Evolutionary conservation across 2,888 invertebrate species (phyloP), one percentile per base, ranked within the genome.

Genomic region (Tethea ocularis): DNA sequence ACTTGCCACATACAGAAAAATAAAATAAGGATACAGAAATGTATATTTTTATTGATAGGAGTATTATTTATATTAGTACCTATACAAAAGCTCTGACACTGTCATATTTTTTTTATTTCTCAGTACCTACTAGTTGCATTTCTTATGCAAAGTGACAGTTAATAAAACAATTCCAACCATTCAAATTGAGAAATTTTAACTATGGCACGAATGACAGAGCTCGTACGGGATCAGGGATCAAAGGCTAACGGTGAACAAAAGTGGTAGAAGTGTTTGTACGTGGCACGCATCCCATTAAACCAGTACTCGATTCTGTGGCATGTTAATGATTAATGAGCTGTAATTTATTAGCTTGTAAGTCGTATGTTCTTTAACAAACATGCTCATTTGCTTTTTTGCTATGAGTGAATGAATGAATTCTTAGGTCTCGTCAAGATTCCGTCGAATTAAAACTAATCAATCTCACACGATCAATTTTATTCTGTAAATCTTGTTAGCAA

Each of bases 181-280:
- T 29, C 20, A 53, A 53, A 29, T 53, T 33, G 53, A 53, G 53
- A 53, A 54, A 33, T 33, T 54, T 33, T 24, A 17, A 22, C 26
- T 54, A 22, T 36, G 22, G 24, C 6, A 20, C 46, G 46, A 17
- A 54, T 33, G 54, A 54, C 54, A 54, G 17, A 17, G 54, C 33
- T 33, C 13, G 26, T 15, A 26, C 33, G 54, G 54, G 54, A 54
- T 54, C 33, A 4, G 54, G 54, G 54, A 54, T 54, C 54, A 54
- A 54, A 54, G 54, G 54, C 11, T 20, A 54, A 54, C 33, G 29
- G 29, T 53, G 53, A 53, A 53, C 53, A 53, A 53, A 53, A 33
- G 29, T 53, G 53, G 17, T 46, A 46, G 46, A 46, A 46, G 46
- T 46, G 46, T 20, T 46, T 46, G 29, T 53, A 53, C 54, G 20